Evolutionary conservation across 2,888 invertebrate species (phyloP).

Genomic region (Nudaria mundana): DNA sequence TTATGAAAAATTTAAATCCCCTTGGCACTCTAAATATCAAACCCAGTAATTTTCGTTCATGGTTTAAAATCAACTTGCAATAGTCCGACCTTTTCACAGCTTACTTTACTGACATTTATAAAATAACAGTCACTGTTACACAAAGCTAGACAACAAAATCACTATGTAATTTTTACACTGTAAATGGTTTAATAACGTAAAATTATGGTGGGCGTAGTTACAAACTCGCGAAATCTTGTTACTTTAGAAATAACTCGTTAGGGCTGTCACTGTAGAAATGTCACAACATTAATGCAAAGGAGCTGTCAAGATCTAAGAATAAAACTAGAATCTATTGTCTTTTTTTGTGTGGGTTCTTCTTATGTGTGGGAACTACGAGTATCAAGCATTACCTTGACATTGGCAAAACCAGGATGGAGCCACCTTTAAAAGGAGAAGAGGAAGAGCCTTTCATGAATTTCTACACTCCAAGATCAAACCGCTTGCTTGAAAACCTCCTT

Average conservation of each 20-base stretch:
- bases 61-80: not conserved
- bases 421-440: too few species aligned
- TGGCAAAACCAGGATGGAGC: too few species aligned
- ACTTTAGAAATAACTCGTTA: slow-evolving; percentile 1
- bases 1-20: too few species aligned
- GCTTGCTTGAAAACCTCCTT: too few species aligned
- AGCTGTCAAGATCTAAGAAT: too few species aligned
- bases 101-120: slow-evolving; percentile 2
- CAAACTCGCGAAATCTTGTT: slow-evolving; percentile 13
- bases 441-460: too few species aligned
- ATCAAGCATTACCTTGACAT: too few species aligned
- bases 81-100: not conserved
- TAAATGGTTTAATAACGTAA: slow-evolving; percentile 24
- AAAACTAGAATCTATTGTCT: too few species aligned
- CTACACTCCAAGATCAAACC: too few species aligned
- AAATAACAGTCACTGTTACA: not conserved
- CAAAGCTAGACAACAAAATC: not conserved
- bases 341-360: too few species aligned
- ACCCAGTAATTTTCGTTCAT: not conserved
- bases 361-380: too few species aligned
- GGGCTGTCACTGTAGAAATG: slow-evolving; percentile 4
- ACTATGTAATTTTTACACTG: slow-evolving; percentile 15
- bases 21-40: not conserved
- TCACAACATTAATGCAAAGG: too few species aligned
- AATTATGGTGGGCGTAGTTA: slow-evolving; percentile 17